Evolutionary conservation across 2,797 vertebrate genomes (phyloP), one percentile per base, ranked within the genome.

Genomic region (Onychomys arenicola): DNA sequence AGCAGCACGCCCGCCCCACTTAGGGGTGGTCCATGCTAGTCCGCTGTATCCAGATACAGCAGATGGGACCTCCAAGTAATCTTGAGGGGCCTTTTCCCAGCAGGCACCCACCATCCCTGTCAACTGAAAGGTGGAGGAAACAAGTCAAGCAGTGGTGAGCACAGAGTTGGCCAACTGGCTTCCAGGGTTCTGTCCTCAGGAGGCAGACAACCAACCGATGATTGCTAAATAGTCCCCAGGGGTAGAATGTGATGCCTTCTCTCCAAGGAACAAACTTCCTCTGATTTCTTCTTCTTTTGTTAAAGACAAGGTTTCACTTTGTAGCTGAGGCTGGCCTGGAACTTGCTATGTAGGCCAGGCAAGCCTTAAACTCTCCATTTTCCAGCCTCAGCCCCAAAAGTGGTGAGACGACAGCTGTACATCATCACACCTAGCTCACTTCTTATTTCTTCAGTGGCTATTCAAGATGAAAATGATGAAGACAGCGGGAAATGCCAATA

Each of bases 161-260:
- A 29, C 55, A 49, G 40, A 49, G 71, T 61, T 61, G n/a, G 88
- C 73, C 75, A 69, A 93, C 65, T 23, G 49, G 76, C 73, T 95
- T 92, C 65, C 85, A 97, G 91, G 91, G 77, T 49, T 91, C 83
- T 61, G 49, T 43, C 77, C 46, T 89, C 92, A 65, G 77, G 59
- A 97, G 90, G 73, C n/a, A 93, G 95, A 55, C 29, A 94, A 86
- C 49, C 94, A 86, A 93, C 80, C 9, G 29, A 93, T 87, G 93
- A 83, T 89, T 89, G 86, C 80, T 93, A 92, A 95, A 67, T 67
- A 80, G 78, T 93, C 52, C 67, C 83, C 49, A 84, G 89, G 75
- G 84, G 61, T 93, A 69, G 67, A 85, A 97, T 10, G 12, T 43
- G 84, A 95, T 77, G 46, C 55, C 65, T 91, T 75, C 34, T 87